Evolutionary conservation across 2,888 invertebrate species (phyloP), one percentile per base, ranked within the genome.

Genomic region (Argyresthia albistria): DNA sequence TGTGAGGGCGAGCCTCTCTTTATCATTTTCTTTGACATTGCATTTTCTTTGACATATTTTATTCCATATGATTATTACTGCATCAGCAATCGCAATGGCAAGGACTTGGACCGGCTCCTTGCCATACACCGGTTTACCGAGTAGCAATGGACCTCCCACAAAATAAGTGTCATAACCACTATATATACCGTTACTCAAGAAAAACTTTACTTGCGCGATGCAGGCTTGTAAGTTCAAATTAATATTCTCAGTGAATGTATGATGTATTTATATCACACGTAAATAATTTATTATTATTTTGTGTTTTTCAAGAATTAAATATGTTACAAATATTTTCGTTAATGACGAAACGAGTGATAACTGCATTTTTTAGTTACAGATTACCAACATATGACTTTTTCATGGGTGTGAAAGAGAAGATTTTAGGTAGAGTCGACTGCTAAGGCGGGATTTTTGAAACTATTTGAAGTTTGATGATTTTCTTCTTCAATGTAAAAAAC

Each of bases 81-180:
- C 77, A 75, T 77, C 73, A 75, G 73, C 78, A 73, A 76, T 79
- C 76, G 73, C 74, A 79, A 73, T 77, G 79, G 75, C 81, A 64
- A 66, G 75, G 81, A 78, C 59, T 70, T 78, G 76, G 77, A 72
- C 76, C 81, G 82, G 86, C 67, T 78, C 80, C 77, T 64, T 67
- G 79, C 78, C 82, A 75, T 25, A 56, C 59, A 73, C 84, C 83
- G 78, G 75, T 67, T 61, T 60, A 76, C 83, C 76, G 69, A 80
- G 86, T 86, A 86, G 83, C 86, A 73, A 82, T 80, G 86, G 84
- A 86, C 86, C 75, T 73, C 74, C 83, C 76, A 51, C 14, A 4
- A 9, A 2, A 10, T 0, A 0, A 1, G 0, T 0, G 1, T 0
- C 9, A 12, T 37, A 50, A 42, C 4, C 51, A 16, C 14, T 52